Evolutionary conservation across 1,140 invertebrate species (phyloP).

Genomic region (Hesperophylax magnus): DNA sequence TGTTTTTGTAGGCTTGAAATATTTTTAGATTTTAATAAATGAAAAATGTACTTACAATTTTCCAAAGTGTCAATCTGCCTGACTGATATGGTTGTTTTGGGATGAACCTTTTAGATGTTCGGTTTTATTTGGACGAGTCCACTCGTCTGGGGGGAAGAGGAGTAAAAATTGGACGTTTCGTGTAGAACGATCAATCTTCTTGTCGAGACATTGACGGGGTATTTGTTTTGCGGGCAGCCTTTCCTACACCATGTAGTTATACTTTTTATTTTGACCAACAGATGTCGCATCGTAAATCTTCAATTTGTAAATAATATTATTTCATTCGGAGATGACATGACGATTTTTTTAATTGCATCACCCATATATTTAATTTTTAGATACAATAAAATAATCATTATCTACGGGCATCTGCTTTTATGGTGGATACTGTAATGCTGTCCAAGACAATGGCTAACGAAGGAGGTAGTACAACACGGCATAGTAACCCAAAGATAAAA

Average conservation of each 20-base stretch:
- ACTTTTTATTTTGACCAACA: not conserved
- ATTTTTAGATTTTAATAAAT: not conserved
- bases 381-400: too few relatives aligned
- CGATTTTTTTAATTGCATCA: too few relatives aligned
- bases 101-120: conserved; percentile 10
- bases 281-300: not conserved
- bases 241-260: not conserved
- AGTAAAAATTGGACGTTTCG: conserved; percentile 48
- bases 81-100: conserved; percentile 13
- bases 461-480: too few relatives aligned
- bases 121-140: conserved; percentile 42
- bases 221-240: conserved; percentile 50
- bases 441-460: too few relatives aligned
- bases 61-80: conserved; percentile 14
- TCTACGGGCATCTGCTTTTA: too few relatives aligned
- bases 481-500: too few relatives aligned
- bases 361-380: too few relatives aligned
- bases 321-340: too few relatives aligned
- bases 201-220: conserved; percentile 55
- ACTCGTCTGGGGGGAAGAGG: not conserved
- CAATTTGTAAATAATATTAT: too few relatives aligned
- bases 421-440: too few relatives aligned
- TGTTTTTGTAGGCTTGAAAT: too few relatives aligned
- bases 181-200: conserved; percentile 53
- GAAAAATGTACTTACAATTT: conserved; percentile 16